Base-by-base conservation (phyloP, 2,888 invertebrate species). In the Hypercompe scribonia region DNA sequence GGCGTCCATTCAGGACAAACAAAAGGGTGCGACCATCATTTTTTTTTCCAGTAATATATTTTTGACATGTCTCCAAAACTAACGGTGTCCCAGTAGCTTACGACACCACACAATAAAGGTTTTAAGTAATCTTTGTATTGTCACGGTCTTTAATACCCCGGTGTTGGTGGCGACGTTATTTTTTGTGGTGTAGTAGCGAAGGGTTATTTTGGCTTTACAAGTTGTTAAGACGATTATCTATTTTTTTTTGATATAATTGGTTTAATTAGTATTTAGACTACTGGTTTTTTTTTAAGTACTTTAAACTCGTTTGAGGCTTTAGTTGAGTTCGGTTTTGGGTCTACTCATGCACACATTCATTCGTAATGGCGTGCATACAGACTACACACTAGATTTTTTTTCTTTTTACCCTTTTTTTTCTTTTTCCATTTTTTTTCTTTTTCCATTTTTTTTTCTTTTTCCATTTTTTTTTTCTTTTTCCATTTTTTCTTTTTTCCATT, bases 51-150 rank as follows among this genome's bases (percentile, higher is more conserved):
- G 24, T n/a, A 65, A 69, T 63, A 70, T 36, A 65, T 21, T 42
- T 63, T 39, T 73, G 69, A 69, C 73, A 33, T 31, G 18, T 34
- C 15, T 18, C 28, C 66, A 70, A n/a, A 10, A 73, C 69, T 86
- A 83, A 83, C 79, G 67, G 82, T 72, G 70, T 71, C 79, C 81
- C 83, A 82, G 84, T 82, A 84, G 87, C 85, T 71, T 77, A 86
- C 84, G 85, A 84, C 66, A 36, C 36, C 73, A 80, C 79, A 89
- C 89, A 90, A 89, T 85, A 73, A 74, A 73, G 86, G 78, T 82
- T 87, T 85, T 11, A 84, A 81, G 70, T 90, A 90, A 91, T 90
- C 89, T 87, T 33, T 69, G 78, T 65, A 81, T 90, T 89, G 89
- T 89, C 11, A 5, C 31, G 86, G 83, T 78, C 78, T 64, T 58